phyloP scores from a whole-genome alignment of 2,888 invertebrate species.

The Diloba caeruleocephala region DNA sequence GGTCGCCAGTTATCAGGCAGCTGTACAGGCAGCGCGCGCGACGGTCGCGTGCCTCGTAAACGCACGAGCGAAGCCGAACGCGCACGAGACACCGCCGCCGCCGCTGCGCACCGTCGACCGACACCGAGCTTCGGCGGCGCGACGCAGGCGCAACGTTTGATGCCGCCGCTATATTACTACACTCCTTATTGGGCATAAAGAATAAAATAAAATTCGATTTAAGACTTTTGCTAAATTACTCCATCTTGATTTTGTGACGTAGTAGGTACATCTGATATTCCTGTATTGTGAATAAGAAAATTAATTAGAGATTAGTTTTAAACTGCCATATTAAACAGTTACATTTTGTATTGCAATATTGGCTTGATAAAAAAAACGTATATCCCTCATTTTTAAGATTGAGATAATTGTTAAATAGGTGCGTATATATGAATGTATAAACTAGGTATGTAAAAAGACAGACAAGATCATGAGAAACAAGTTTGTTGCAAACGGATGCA shows the following conservation, averaged over 20 bases:
- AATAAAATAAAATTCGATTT: slow-evolving; percentile 6
- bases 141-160: slow-evolving; percentile 40
- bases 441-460: slow-evolving; percentile 55
- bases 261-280: neutral
- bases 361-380: slow-evolving; percentile 23
- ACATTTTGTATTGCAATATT: too few relatives aligned
- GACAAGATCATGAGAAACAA: slow-evolving; percentile 77
- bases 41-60: slow-evolving; percentile 80
- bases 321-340: too few relatives aligned
- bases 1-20: slow-evolving; percentile 67
- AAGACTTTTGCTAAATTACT: neutral
- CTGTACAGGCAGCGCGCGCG: slow-evolving; percentile 73
- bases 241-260: neutral
- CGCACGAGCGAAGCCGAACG: slow-evolving; percentile 77
- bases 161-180: slow-evolving; percentile 28
- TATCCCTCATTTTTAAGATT: slow-evolving; percentile 19
- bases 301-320: too few relatives aligned
- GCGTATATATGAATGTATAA: slow-evolving; percentile 25
- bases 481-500: slow-evolving; percentile 77
- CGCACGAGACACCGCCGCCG: slow-evolving; percentile 64
- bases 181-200: slow-evolving; percentile 5
- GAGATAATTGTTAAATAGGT: slow-evolving; percentile 20
- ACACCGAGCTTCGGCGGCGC: slow-evolving; percentile 38
- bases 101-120: slow-evolving; percentile 48
- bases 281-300: neutral